These are phyloP conservation scores for Ophion costatus DNA, from an alignment of 2,888 invertebrate genomes.

Conservation along the genomic window DNA sequence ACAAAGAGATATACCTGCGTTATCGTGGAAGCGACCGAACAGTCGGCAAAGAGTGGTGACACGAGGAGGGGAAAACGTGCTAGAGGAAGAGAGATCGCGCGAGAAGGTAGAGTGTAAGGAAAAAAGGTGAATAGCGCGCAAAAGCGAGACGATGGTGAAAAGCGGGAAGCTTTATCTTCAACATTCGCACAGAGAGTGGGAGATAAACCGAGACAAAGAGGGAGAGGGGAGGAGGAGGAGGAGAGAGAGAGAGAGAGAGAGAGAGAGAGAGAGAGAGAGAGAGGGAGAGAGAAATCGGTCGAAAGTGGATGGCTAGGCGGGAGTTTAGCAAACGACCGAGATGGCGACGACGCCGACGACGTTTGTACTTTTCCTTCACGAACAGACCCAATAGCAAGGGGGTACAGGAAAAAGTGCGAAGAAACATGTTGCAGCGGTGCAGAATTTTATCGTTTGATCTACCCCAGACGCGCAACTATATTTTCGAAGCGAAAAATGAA, in stretches of 20 bases:
- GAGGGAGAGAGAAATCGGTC: conserved; percentile 23
- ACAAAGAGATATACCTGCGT: conserved; percentile 59
- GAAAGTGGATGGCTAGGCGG: conserved; percentile 48
- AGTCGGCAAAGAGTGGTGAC: conserved; percentile 33
- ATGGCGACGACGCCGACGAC: conserved; percentile 42
- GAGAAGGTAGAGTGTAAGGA: conserved; percentile 26
- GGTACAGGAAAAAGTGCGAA: background rate
- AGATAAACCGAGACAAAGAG: background rate
- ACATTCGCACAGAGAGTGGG: conserved; percentile 12
- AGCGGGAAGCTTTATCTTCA: conserved; percentile 59
- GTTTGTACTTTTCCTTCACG: conserved; percentile 59
- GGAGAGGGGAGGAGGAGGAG: too few relatives aligned
- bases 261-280: background rate
- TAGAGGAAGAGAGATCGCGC: conserved; percentile 11
- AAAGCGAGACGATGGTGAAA: conserved; percentile 56
- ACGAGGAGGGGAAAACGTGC: conserved; percentile 19
- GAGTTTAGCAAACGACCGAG: conserved; percentile 46
- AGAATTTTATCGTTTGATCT: conserved; percentile 62
- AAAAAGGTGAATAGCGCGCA: conserved; percentile 1
- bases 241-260: background rate
- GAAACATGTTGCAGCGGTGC: conserved; percentile 24
- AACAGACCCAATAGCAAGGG: conserved; percentile 16
- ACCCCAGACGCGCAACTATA: conserved; percentile 33
- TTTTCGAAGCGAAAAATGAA: conserved; percentile 28
- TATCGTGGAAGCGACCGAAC: conserved; percentile 49